phyloP scores from a whole-genome alignment of 1,140 invertebrate genomes.

The Diachasma alloeum region DNA sequence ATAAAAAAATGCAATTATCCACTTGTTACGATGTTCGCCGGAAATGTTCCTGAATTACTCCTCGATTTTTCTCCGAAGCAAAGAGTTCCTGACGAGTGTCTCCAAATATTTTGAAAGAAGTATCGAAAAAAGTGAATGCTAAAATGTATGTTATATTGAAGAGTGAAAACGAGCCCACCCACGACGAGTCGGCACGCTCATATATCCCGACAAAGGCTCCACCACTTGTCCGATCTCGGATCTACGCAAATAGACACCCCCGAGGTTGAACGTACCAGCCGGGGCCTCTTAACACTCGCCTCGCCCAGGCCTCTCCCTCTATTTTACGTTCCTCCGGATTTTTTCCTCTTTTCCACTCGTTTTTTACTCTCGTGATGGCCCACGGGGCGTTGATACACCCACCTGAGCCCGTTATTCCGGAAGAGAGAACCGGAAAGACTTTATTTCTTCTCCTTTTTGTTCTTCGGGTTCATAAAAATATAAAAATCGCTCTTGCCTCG shows the following conservation, averaged over 20 bases:
- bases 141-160: background rate
- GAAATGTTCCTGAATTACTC: too few relatives aligned
- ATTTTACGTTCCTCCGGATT: constrained; percentile 11
- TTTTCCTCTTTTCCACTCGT: constrained; percentile 22
- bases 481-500: too few relatives aligned
- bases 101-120: background rate
- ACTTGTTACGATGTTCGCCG: too few relatives aligned
- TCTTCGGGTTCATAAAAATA: too few relatives aligned
- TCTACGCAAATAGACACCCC: constrained; percentile 54
- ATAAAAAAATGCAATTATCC: too few relatives aligned
- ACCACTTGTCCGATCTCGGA: constrained; percentile 52
- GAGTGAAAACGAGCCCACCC: constrained; percentile 43
- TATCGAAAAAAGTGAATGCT: background rate
- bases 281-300: constrained; percentile 38
- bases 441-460: too few relatives aligned
- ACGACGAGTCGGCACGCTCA: constrained; percentile 39
- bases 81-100: too few relatives aligned
- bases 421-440: background rate
- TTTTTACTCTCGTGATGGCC: constrained; percentile 3
- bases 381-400: constrained; percentile 16
- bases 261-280: constrained; percentile 29
- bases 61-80: too few relatives aligned
- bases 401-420: background rate
- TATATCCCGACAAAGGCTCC: constrained; percentile 49
- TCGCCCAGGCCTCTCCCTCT: constrained; percentile 15